Conservation (phyloP, 2,797 vertebrate species). For the Fringilla coelebs region DNA sequence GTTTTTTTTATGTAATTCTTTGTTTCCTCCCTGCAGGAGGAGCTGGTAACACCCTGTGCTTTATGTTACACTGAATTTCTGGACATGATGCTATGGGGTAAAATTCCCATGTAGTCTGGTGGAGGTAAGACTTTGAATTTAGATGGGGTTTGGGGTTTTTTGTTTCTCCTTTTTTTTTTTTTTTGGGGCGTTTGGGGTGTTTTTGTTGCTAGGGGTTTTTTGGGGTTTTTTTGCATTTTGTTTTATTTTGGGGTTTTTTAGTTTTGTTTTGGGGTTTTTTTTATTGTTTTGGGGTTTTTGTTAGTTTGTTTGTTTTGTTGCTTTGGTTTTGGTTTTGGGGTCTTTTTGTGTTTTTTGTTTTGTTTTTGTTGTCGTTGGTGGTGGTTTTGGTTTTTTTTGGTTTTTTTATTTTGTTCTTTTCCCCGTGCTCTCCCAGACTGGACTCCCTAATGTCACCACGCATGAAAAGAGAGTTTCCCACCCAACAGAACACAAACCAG, state of each 20-base stretch:
- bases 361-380: too few species aligned
- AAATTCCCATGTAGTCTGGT: background rate
- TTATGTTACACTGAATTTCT: background rate
- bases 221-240: too few species aligned
- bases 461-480: background rate
- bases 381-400: too few species aligned
- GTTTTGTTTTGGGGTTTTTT: too few species aligned
- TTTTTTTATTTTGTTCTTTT: too few species aligned
- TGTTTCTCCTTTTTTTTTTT: too few species aligned
- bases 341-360: too few species aligned
- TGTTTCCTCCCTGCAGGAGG: background rate
- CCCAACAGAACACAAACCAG: background rate
- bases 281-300: too few species aligned
- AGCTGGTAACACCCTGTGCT: background rate
- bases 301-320: background rate
- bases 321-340: background rate
- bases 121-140: background rate
- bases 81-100: background rate
- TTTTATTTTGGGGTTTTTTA: background rate
- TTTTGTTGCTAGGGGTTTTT: too few species aligned
- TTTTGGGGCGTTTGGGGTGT: too few species aligned
- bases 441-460: background rate
- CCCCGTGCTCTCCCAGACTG: background rate
- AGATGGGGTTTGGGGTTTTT: too few species aligned
- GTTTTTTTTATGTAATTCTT: fast-evolving